Percentiles rank a stretch among this genome's conserved stretches.
These are phyloP conservation scores for Crotalus horridus DNA, from an alignment of 2,113 vertebrate genomes.

Conservation along the genomic window DNA sequence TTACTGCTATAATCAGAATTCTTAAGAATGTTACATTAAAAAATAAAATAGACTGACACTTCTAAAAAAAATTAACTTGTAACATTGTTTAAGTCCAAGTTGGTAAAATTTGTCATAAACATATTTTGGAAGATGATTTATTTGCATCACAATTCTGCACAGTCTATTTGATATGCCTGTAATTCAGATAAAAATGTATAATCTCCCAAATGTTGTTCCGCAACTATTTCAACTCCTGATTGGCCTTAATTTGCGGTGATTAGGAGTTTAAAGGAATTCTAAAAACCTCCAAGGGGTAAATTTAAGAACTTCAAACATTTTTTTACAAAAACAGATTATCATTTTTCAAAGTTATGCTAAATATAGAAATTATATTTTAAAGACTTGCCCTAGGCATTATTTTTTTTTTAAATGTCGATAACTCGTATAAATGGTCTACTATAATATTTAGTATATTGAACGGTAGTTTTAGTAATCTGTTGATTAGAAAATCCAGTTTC, in stretches of 20 bases:
- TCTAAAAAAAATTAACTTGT: conserved; percentile 21
- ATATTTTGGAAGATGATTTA: conserved; percentile 27
- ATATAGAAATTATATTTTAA: conserved; percentile 26
- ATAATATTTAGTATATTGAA: not conserved
- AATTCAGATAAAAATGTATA: conserved; percentile 59
- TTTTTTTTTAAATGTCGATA: not conserved
- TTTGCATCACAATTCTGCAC: conserved; percentile 14
- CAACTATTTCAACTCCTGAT: conserved; percentile 32
- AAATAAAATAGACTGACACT: conserved; percentile 30
- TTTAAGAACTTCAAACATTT: conserved; percentile 63
- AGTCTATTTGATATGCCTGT: conserved; percentile 51
- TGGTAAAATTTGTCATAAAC: conserved; percentile 29
- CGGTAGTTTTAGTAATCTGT: not conserved
- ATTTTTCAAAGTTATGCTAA: conserved; percentile 46
- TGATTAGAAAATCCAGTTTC: not conserved
- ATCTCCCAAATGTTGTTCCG: conserved; percentile 41
- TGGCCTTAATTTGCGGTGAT: conserved; percentile 32
- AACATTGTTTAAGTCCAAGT: conserved; percentile 40
- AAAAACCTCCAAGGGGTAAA: conserved; percentile 57
- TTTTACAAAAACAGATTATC: conserved; percentile 62
- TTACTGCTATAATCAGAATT: not conserved
- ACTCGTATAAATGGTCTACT: not conserved
- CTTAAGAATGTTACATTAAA: not conserved
- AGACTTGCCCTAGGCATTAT: conserved; percentile 29
- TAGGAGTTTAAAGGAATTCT: conserved; percentile 36